Evolutionary conservation across 2,113 vertebrate species (phyloP).

Genomic region (Paedocypris sp.): DNA sequence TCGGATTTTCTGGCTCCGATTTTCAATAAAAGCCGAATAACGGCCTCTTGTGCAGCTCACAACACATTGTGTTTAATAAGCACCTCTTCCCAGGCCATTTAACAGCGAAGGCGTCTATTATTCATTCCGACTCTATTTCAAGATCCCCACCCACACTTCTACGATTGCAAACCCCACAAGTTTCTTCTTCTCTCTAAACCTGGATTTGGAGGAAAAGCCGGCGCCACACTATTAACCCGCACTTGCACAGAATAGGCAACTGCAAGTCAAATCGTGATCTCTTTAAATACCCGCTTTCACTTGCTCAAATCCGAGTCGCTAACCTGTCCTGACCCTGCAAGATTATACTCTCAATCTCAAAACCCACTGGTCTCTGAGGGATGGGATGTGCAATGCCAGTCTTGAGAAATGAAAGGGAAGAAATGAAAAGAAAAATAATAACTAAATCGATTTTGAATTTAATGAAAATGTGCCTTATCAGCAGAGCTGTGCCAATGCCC

Average conservation of each 20-base stretch:
- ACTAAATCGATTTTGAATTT: conserved; percentile 26
- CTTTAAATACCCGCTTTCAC: conserved; percentile 19
- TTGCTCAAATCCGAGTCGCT: conserved; percentile 6
- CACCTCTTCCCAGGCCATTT: conserved; percentile 20
- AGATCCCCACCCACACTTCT: background rate
- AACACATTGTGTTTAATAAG: conserved; percentile 33
- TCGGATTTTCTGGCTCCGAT: too few species aligned
- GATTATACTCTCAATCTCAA: background rate
- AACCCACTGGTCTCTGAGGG: conserved; percentile 16
- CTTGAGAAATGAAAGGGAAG: conserved; percentile 11
- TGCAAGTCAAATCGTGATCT: background rate
- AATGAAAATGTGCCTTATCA: conserved; percentile 32
- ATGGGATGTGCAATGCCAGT: conserved; percentile 12
- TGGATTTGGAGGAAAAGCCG: background rate
- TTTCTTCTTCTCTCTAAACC: background rate
- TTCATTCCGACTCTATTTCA: conserved; percentile 16
- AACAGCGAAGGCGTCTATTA: conserved; percentile 28
- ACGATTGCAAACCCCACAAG: background rate
- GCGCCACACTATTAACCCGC: background rate
- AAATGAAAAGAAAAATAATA: conserved; percentile 33
- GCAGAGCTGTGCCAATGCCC: background rate
- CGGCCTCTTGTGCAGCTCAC: conserved; percentile 13
- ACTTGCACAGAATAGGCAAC: background rate
- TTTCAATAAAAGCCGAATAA: conserved; percentile 30
- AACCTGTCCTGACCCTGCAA: conserved; percentile 6